Conservation (phyloP, 2,797 vertebrate species). For the Hyperoplus immaculatus region DNA sequence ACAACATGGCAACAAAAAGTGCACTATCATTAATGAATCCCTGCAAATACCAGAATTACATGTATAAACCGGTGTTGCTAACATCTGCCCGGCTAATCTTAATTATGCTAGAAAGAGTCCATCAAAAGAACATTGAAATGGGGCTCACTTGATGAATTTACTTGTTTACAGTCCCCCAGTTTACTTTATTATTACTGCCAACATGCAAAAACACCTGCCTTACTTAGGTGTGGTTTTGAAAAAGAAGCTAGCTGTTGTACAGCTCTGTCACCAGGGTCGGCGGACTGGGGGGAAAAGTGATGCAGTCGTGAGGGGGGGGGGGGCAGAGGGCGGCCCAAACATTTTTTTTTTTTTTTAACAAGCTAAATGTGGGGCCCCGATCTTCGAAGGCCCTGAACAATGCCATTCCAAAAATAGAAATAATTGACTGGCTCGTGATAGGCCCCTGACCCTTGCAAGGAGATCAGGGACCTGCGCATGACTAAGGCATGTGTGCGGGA, state of each 20-base stretch:
- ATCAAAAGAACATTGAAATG: slow-evolving; percentile 48
- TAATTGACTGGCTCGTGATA: no score
- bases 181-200: slow-evolving; percentile 36
- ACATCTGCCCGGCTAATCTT: slow-evolving; percentile 72
- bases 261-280: background rate
- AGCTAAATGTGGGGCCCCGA: no score
- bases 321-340: no score
- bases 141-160: slow-evolving; percentile 55
- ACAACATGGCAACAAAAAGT: slow-evolving; percentile 63
- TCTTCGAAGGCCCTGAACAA: no score
- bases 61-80: slow-evolving; percentile 58
- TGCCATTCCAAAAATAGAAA: no score
- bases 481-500: no score
- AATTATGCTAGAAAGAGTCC: slow-evolving; percentile 45
- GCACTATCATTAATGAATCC: slow-evolving; percentile 66
- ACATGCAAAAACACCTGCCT: slow-evolving; percentile 13
- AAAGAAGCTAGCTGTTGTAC: slow-evolving; percentile 6
- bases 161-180: slow-evolving; percentile 41
- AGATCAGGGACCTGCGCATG: no score
- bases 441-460: no score
- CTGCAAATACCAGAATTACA: slow-evolving; percentile 64
- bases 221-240: background rate
- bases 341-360: no score
- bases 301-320: no score
- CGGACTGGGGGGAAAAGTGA: no score